phyloP scores from a whole-genome alignment of 2,113 vertebrate species.

The Gymnarchus niloticus region DNA sequence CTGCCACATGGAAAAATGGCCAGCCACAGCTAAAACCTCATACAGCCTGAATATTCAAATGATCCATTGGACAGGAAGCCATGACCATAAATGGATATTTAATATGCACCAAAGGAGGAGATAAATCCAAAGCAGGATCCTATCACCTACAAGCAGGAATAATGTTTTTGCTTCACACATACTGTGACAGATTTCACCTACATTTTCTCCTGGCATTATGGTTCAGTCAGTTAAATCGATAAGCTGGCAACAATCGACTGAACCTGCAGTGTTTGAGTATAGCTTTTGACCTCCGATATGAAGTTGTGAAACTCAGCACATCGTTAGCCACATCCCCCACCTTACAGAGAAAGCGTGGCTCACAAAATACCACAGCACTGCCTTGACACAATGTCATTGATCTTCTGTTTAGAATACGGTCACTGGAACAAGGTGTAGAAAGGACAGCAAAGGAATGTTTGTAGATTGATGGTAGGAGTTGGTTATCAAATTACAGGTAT shows the following conservation, averaged over 20 bases:
- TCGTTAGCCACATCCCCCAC: background rate
- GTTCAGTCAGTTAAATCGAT: background rate
- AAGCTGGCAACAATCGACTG: background rate
- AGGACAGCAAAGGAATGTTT: background rate
- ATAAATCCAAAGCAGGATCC: slow-evolving; percentile 15
- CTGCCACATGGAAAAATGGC: slow-evolving; percentile 13
- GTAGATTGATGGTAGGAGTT: background rate
- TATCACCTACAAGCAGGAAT: slow-evolving; percentile 11
- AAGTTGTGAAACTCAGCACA: background rate
- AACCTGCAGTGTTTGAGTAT: background rate
- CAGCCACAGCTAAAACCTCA: background rate
- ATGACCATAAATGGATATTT: slow-evolving; percentile 22
- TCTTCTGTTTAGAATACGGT: background rate
- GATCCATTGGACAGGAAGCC: slow-evolving; percentile 20
- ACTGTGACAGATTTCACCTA: background rate
- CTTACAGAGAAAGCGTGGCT: background rate
- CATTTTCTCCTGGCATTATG: background rate
- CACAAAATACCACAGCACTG: background rate
- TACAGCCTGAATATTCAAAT: slow-evolving; percentile 5
- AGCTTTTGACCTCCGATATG: background rate
- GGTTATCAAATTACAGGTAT: background rate
- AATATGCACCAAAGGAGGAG: slow-evolving; percentile 6
- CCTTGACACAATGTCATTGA: background rate
- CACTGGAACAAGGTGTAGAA: background rate
- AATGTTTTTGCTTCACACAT: background rate